Conservation (phyloP, 2,888 invertebrate genomes). For the Sarcophaga carnaria region DNA sequence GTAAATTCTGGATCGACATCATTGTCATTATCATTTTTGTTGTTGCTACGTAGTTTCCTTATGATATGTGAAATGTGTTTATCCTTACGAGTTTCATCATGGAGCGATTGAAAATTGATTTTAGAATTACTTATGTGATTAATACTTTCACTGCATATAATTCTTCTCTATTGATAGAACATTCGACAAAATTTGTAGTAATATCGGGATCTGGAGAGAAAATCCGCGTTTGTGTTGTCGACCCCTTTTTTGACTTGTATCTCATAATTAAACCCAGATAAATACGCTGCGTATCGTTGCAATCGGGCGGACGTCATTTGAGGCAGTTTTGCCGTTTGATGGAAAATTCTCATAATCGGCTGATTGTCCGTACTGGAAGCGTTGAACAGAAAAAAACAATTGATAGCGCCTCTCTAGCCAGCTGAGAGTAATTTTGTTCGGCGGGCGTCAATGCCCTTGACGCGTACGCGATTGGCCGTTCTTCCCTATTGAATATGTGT, state of each 20-base stretch:
- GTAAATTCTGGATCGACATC: slow-evolving; percentile 39
- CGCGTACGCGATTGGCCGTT: too few species aligned
- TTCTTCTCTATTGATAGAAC: slow-evolving; percentile 40
- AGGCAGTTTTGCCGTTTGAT: slow-evolving; percentile 58
- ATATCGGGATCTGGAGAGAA: slow-evolving; percentile 23
- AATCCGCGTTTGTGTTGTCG: slow-evolving; percentile 60
- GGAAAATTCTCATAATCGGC: slow-evolving; percentile 36
- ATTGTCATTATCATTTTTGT: too few species aligned
- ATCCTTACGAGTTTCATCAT: slow-evolving; percentile 56
- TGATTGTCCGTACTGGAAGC: slow-evolving; percentile 26
- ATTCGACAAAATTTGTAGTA: slow-evolving; percentile 14
- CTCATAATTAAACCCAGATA: neutral
- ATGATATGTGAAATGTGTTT: slow-evolving; percentile 6
- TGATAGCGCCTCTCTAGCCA: slow-evolving; percentile 23
- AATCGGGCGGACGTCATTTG: slow-evolving; percentile 59
- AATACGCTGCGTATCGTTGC: slow-evolving; percentile 54
- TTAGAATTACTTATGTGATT: slow-evolving; percentile 33
- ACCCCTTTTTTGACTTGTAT: slow-evolving; percentile 37
- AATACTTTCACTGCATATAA: slow-evolving; percentile 25
- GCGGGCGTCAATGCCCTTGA: too few species aligned
- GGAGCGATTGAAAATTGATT: slow-evolving; percentile 44
- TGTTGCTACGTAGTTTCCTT: too few species aligned
- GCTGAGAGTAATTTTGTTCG: slow-evolving; percentile 50
- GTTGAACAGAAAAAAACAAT: slow-evolving; percentile 24
- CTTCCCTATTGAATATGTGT: too few species aligned